Base-by-base conservation (phyloP, 2,888 invertebrate genomes). In the Mechanitis mazaeus region DNA sequence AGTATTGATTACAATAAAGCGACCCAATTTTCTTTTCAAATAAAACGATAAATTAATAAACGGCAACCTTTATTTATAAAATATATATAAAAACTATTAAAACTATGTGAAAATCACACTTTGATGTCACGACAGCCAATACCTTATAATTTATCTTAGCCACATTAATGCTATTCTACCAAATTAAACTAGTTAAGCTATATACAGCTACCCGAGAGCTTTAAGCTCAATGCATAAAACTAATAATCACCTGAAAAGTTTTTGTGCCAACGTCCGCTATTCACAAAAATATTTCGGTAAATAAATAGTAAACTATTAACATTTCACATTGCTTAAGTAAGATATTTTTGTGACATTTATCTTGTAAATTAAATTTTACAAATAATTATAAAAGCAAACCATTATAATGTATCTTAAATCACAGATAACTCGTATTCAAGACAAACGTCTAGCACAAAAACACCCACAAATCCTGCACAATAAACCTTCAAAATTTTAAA, bases 131-230 rank as follows among this genome's bases (percentile, higher is more conserved):
- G 45, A 58, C 50, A 50, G 55, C 58, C 55, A 53, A 59, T 20
- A 54, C 56, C 56, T 56, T 60, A 59, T 50, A 46, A 55, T 38
- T 57, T 57, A 61, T 58, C 54, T 63, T 60, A 58, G 20, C 45
- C 20, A 35, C 50, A 58, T 60, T 64, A 60, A 58, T 64, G 60
- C 63, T 64, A 47, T 58, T 45, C 60, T 68, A 68, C 50, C 59
- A 64, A 56, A 60, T 53, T 47, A 59, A 45, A 58, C 60, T 62
- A 64, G 54, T 9, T 61, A 68, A 64, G 67, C 67, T 68, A 70
- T 69, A 45, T 68, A 69, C 69, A 69, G 71, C 67, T 68, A 67
- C 66, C 67, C 64, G 64, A 66, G 65, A 65, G 66, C 69, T 64
- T 56, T 55, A 56, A 64, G 64, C 68, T 60, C 65, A 1, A 46